Evolutionary conservation across 2,888 invertebrate genomes (phyloP).

Genomic region (Tetropium fuscum): DNA sequence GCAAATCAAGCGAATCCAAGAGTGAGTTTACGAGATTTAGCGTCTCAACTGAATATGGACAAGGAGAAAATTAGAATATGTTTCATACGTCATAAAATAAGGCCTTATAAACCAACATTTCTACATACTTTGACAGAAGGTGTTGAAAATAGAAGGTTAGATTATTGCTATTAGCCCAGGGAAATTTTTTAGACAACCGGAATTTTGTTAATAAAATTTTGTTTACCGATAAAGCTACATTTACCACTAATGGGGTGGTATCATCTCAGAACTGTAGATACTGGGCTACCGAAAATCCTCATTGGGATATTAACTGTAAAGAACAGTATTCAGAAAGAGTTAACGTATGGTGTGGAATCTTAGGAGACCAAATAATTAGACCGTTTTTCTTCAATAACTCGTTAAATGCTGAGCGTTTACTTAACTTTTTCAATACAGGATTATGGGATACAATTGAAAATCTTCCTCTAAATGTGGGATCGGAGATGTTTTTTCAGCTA

Average conservation of each 20-base stretch:
- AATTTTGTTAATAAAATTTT: constrained; percentile 12
- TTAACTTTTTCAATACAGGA: constrained; percentile 18
- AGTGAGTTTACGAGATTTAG: too few species aligned
- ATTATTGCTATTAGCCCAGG: constrained; percentile 4
- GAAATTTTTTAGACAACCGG: not conserved
- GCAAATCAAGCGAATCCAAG: too few species aligned
- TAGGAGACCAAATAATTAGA: constrained; percentile 24
- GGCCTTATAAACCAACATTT: not conserved
- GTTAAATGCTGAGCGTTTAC: constrained; percentile 10
- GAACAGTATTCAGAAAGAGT: too few species aligned
- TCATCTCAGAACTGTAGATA: constrained; percentile 29
- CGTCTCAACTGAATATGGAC: too few species aligned
- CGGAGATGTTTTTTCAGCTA: too few species aligned
- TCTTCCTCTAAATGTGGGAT: constrained; percentile 4
- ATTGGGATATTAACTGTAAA: constrained; percentile 29
- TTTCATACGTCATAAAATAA: too few species aligned
- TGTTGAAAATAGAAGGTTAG: not conserved
- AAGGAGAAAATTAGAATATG: too few species aligned
- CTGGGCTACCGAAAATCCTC: constrained; percentile 26
- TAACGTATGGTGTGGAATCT: constrained; percentile 31
- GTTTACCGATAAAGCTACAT: constrained; percentile 28
- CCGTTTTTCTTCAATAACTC: constrained; percentile 10
- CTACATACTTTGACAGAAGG: not conserved
- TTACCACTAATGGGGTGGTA: constrained; percentile 26
- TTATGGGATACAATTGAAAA: constrained; percentile 1